These are phyloP conservation scores for Hydrolagus affinis DNA, from an alignment of 2,113 vertebrate genomes.

Conservation along the genomic window DNA sequence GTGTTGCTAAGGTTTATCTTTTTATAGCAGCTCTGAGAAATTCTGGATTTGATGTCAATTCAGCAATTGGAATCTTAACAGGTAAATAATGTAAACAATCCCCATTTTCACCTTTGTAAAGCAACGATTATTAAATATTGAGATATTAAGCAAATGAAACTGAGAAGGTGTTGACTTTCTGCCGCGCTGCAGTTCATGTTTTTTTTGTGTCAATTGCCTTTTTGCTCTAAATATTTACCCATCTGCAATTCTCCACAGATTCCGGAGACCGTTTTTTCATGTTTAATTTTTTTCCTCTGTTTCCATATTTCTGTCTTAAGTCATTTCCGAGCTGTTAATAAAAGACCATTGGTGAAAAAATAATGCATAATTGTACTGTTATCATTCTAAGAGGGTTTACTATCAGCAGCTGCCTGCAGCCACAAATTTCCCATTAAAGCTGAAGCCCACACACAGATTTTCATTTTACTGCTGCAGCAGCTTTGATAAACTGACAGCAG, in stretches of 20 bases:
- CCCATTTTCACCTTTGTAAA: neutral
- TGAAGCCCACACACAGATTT: slow-evolving; percentile 44
- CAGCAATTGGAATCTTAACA: too few relatives aligned
- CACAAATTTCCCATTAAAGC: slow-evolving; percentile 40
- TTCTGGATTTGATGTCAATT: too few relatives aligned
- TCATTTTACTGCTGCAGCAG: slow-evolving; percentile 44
- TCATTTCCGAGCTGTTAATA: slow-evolving; percentile 18
- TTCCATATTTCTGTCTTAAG: slow-evolving; percentile 14
- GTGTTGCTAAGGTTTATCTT: too few relatives aligned
- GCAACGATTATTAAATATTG: neutral
- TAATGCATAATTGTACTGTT: slow-evolving; percentile 42
- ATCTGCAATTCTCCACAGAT: neutral
- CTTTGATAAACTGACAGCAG: slow-evolving; percentile 55
- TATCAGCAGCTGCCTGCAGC: slow-evolving; percentile 39
- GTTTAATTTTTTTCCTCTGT: neutral
- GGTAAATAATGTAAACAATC: too few relatives aligned
- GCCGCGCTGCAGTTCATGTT: neutral
- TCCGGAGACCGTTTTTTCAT: neutral
- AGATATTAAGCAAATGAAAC: neutral
- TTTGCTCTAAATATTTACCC: neutral
- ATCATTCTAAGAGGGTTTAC: slow-evolving; percentile 38
- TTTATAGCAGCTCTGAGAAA: too few relatives aligned
- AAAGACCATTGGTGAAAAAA: slow-evolving; percentile 34
- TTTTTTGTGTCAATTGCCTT: too few relatives aligned
- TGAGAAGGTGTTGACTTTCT: neutral